These are phyloP conservation scores for Rhagoletis zephyria DNA, from an alignment of 1,140 invertebrate genomes.

Conservation along the genomic window DNA sequence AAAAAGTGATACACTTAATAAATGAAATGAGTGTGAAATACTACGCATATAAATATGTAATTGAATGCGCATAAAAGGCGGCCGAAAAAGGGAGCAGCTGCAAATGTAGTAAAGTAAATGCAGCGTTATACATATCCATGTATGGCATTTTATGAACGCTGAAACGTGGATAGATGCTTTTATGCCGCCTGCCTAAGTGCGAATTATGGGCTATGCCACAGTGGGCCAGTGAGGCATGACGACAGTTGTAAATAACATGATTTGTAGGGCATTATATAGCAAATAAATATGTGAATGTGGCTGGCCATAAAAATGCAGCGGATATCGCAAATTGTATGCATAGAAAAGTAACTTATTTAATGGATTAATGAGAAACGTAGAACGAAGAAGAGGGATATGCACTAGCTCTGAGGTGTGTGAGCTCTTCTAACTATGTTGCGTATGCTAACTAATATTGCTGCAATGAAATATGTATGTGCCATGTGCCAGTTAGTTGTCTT, in stretches of 20 bases:
- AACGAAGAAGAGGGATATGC: too few relatives aligned
- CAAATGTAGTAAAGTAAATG: constrained; percentile 42
- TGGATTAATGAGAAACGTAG: too few relatives aligned
- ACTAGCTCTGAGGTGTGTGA: too few relatives aligned
- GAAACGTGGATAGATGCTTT: neutral
- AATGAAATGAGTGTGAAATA: constrained; percentile 37
- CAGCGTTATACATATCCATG: neutral
- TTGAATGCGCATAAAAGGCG: constrained; percentile 7
- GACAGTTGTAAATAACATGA: neutral
- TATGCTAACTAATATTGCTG: too few relatives aligned
- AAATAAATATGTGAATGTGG: neutral
- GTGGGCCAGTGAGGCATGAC: constrained; percentile 12
- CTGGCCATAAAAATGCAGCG: neutral
- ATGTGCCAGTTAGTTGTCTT: too few relatives aligned
- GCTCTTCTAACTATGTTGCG: too few relatives aligned
- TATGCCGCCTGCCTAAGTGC: constrained; percentile 25
- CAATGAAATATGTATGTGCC: too few relatives aligned
- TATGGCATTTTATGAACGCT: neutral
- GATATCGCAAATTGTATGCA: too few relatives aligned
- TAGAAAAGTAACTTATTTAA: too few relatives aligned
- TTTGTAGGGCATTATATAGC: neutral
- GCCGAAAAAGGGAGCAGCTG: constrained; percentile 22
- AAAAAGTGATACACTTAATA: constrained; percentile 41
- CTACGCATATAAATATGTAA: neutral
- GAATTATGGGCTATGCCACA: constrained; percentile 21